A percentile compares a stretch with the other conserved stretches of the same genome.
These are phyloP conservation scores for Struthio camelus DNA, from an alignment of 2,113 vertebrate species.

Conservation along the genomic window DNA sequence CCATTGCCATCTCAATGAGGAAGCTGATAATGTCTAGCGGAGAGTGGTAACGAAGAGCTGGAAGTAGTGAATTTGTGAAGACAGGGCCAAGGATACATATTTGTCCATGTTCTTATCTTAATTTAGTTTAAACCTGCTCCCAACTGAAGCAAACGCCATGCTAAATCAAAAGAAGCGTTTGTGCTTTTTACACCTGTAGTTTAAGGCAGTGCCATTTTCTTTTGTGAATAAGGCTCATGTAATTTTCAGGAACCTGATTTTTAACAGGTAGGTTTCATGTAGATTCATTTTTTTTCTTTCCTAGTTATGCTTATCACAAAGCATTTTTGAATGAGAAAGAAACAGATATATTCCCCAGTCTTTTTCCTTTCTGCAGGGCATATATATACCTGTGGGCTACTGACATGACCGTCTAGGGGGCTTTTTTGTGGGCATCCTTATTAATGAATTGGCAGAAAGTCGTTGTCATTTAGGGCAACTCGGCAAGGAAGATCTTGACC, in stretches of 20 bases:
- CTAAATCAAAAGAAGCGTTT: not conserved
- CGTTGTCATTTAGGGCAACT: not conserved
- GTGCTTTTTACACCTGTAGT: not conserved
- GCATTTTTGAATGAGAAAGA: not conserved
- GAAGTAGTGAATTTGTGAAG: not conserved
- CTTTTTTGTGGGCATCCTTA: rapidly evolving
- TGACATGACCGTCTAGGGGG: not conserved
- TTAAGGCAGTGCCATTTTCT: not conserved
- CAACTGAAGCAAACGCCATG: not conserved
- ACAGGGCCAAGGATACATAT: not conserved
- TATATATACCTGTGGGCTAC: rapidly evolving
- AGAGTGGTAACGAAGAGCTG: not conserved
- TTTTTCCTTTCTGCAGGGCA: not conserved
- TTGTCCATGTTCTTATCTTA: not conserved
- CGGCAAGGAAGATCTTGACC: not conserved
- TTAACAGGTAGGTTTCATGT: not conserved
- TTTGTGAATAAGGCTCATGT: not conserved
- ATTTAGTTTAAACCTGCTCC: not conserved
- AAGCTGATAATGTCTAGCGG: not conserved
- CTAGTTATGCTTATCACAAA: not conserved
- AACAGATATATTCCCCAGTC: not conserved
- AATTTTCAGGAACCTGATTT: not conserved
- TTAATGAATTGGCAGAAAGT: not conserved
- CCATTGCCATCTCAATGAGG: not conserved
- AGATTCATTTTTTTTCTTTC: not conserved